phyloP scores from a whole-genome alignment of 2,888 invertebrate species.

The Drosophila cracens region DNA sequence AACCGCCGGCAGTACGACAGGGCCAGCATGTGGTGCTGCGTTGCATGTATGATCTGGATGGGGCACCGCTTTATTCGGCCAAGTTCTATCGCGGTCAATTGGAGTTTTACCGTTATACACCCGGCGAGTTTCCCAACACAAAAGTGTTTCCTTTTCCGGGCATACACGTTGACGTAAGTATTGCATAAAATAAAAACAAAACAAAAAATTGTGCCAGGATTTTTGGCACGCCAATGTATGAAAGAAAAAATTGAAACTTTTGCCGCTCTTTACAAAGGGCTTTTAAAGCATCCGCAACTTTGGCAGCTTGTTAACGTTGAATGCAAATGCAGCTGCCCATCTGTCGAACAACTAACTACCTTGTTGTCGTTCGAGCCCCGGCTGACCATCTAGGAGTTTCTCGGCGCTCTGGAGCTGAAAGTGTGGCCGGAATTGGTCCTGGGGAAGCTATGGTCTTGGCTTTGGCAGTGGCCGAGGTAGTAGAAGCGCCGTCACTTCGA shows the following conservation, averaged over 20 bases:
- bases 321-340: constrained; percentile 53
- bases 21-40: constrained; percentile 89
- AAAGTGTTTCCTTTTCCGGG: constrained; percentile 91
- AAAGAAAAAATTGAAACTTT: constrained; percentile 39
- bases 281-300: constrained; percentile 36
- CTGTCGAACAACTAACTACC: constrained; percentile 20
- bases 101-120: constrained; percentile 94
- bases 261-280: constrained; percentile 13
- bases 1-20: constrained; percentile 89
- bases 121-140: constrained; percentile 89
- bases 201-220: not conserved
- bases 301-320: constrained; percentile 51
- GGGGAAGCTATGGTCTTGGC: not conserved
- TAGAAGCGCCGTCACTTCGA: constrained; percentile 46
- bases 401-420: not conserved
- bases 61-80: constrained; percentile 91
- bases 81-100: constrained; percentile 94
- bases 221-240: constrained; percentile 16
- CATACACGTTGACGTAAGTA: constrained; percentile 93
- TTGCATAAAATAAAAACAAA: constrained; percentile 15
- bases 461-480: not conserved
- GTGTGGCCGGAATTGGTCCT: not conserved
- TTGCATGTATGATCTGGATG: constrained; percentile 92
- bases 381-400: constrained; percentile 4
- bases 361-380: constrained; percentile 8